These are phyloP conservation scores for Malthinus seriepunctatus DNA, from an alignment of 2,888 invertebrate genomes.

Conservation along the genomic window DNA sequence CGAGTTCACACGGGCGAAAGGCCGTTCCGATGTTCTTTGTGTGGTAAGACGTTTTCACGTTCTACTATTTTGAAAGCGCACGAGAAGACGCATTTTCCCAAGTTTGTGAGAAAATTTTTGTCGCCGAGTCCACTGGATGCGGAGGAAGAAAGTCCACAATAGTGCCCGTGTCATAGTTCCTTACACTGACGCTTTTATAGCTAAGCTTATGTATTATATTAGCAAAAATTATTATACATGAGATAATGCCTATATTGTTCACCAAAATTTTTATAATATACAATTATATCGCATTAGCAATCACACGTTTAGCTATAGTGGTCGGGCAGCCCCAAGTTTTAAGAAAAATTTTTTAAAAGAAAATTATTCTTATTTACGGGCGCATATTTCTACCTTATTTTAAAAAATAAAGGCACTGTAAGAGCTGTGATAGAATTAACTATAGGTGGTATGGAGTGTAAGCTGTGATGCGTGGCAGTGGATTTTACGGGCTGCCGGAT, in stretches of 20 bases:
- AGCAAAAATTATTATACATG: slow-evolving; percentile 26
- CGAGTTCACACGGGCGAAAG: slow-evolving; percentile 90
- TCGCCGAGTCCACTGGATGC: slow-evolving; percentile 86
- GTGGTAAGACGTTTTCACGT: slow-evolving; percentile 89
- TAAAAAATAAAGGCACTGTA: slow-evolving; percentile 45
- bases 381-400: slow-evolving; percentile 40
- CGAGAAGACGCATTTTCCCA: slow-evolving; percentile 91
- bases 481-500: slow-evolving; percentile 26
- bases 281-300: slow-evolving; percentile 38
- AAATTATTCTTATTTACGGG: slow-evolving; percentile 9
- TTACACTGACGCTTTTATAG: slow-evolving; percentile 37
- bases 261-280: slow-evolving; percentile 37
- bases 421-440: slow-evolving; percentile 56
- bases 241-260: slow-evolving; percentile 34
- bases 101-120: slow-evolving; percentile 86
- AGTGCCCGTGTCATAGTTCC: slow-evolving; percentile 51
- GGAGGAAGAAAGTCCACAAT: slow-evolving; percentile 77
- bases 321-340: slow-evolving; percentile 27
- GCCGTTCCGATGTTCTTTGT: slow-evolving; percentile 85
- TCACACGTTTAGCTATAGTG: slow-evolving; percentile 32
- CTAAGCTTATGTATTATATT: slow-evolving; percentile 29
- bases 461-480: slow-evolving; percentile 33
- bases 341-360: background rate
- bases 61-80: slow-evolving; percentile 91
- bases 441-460: slow-evolving; percentile 42